These are phyloP conservation scores for Ophraella communa DNA, from an alignment of 2,888 invertebrate genomes.

Conservation along the genomic window DNA sequence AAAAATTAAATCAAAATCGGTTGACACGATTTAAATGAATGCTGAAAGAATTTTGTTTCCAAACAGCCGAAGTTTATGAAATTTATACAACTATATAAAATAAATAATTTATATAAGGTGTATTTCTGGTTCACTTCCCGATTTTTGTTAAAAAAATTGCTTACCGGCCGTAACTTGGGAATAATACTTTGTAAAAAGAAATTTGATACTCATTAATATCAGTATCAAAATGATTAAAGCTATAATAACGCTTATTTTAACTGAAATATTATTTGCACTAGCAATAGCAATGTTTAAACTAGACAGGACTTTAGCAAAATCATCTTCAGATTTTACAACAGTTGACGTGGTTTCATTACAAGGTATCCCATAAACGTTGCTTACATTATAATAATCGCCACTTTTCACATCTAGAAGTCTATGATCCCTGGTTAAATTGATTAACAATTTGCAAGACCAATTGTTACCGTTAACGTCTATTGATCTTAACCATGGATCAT, in stretches of 20 bases:
- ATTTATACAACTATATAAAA: no score
- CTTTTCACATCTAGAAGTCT: slow-evolving; percentile 4
- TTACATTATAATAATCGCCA: slow-evolving; percentile 27
- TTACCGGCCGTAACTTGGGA: slow-evolving; percentile 8
- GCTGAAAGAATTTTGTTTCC: no score
- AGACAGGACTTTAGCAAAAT: slow-evolving; percentile 1
- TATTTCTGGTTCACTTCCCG: slow-evolving; percentile 28
- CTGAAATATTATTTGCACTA: slow-evolving; percentile 13
- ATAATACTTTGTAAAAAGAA: slow-evolving; percentile 21
- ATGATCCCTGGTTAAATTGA: slow-evolving; percentile 17
- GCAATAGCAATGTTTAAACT: slow-evolving; percentile 6
- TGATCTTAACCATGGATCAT: slow-evolving; percentile 23
- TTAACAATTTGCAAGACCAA: slow-evolving; percentile 28
- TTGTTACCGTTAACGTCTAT: slow-evolving; percentile 29
- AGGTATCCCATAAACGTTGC: slow-evolving; percentile 31
- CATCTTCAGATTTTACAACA: neutral
- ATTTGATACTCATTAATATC: slow-evolving; percentile 13
- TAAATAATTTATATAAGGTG: slow-evolving; percentile 23
- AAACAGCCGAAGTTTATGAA: no score
- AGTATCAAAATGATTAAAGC: slow-evolving; percentile 15
- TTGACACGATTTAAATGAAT: no score
- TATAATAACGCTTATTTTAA: slow-evolving; percentile 20
- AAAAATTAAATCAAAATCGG: no score
- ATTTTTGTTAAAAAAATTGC: slow-evolving; percentile 31
- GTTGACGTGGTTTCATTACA: slow-evolving; percentile 17